Evolutionary conservation across 1,140 invertebrate genomes (phyloP), one percentile per base, ranked within the genome.

Genomic region (Chelonus insularis): DNA sequence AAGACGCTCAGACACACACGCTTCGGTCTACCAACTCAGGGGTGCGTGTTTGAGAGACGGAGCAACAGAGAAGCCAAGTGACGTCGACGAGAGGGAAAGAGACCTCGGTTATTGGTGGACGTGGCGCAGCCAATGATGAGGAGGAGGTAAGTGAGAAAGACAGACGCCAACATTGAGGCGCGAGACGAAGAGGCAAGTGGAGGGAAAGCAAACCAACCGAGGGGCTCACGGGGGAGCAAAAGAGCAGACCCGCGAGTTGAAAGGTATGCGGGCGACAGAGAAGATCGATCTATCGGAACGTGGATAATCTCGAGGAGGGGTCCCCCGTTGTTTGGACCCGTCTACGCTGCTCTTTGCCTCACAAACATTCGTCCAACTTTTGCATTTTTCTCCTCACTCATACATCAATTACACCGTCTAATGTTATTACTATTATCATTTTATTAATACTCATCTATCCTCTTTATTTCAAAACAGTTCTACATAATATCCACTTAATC

Each of bases 211-310:
- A 51, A 48, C 39, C 43, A 36, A 47, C 25, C 61, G 45, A 60
- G 52, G 48, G 20, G 41, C 41, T n/a, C 4, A n/a, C 47, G n/a
- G 20, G 12, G 8, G 51, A 51, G 63, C 20, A 37, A 51, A 39
- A 64, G 60, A 57, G 63, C 52, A 64, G 64, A 60, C 63, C 63
- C 62, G 63, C 54, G 32, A 70, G 65, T 65, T 57, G 60, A 65
- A 69, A 71, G 68, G 65, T 73, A 71, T 70, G 65, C 65, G 67
- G 70, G 52, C 68, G 69, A 76, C 69, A 72, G 68, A 72, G 75
- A 78, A 68, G 66, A 71, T 72, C 72, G 72, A 76, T 76, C 70
- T 74, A 77, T 79, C 71, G 75, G 69, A 76, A 75, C 73, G 70
- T 65, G 68, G 73, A 76, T 74, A 74, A 74, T 72, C 72, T 69